Evolutionary conservation across 2,113 vertebrate genomes (phyloP).

Genomic region (Hirundichthys speculiger): DNA sequence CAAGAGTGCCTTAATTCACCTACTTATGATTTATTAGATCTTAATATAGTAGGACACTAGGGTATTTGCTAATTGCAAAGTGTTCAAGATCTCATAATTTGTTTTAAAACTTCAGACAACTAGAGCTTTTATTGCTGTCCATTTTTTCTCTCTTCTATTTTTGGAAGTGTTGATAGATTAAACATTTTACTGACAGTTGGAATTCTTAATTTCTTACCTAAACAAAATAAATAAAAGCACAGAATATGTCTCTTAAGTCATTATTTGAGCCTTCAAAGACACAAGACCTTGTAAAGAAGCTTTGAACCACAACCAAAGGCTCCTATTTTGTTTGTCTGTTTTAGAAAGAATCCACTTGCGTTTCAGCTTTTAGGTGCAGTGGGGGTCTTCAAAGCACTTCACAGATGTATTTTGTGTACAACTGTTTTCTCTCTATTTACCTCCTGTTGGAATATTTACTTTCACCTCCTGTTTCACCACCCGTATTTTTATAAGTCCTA

Average conservation of each 20-base stretch:
- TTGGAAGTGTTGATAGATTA: neutral
- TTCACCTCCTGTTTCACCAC: neutral
- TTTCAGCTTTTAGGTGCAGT: no score
- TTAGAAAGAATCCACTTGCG: neutral
- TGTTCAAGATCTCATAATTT: constrained; percentile 14
- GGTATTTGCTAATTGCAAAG: constrained; percentile 30
- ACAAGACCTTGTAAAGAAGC: neutral
- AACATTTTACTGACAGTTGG: neutral
- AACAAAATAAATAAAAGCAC: neutral
- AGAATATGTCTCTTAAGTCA: constrained; percentile 2
- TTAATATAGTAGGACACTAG: constrained; percentile 43
- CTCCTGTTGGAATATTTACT: constrained; percentile 8
- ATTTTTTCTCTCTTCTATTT: no score
- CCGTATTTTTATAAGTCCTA: constrained; percentile 22
- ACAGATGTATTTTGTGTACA: neutral
- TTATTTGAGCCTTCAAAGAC: constrained; percentile 9
- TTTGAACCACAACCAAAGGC: constrained; percentile 8
- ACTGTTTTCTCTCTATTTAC: no score
- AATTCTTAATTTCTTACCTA: neutral
- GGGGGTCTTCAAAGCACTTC: constrained; percentile 9
- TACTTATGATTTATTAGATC: constrained; percentile 68
- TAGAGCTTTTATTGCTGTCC: neutral
- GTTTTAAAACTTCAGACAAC: neutral
- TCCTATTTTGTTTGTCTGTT: neutral
- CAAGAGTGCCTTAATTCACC: constrained; percentile 51